phyloP scores from a whole-genome alignment of 2,797 vertebrate species.

The Acropternis orthonyx region DNA sequence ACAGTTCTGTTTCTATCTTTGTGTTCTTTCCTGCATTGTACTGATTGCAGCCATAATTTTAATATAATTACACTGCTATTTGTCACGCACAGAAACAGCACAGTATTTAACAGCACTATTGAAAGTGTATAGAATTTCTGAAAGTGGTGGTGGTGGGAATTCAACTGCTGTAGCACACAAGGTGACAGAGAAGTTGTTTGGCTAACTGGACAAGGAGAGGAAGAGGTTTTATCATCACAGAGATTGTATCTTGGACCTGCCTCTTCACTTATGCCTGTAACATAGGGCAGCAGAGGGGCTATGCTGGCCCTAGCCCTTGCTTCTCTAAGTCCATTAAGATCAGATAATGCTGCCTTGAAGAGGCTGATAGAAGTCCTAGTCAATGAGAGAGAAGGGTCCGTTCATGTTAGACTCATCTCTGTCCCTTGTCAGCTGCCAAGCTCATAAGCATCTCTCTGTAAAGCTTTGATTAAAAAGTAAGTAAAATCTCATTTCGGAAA shows the following conservation, averaged over 20 bases:
- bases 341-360: neutral
- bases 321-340: neutral
- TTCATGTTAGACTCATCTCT: neutral
- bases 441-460: neutral
- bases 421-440: neutral
- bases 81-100: accelerated
- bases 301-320: neutral
- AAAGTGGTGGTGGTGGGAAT: neutral
- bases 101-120: neutral
- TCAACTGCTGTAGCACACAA: neutral
- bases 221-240: neutral
- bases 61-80: neutral
- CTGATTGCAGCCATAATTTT: neutral
- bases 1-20: neutral
- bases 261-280: neutral
- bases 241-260: neutral
- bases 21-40: neutral
- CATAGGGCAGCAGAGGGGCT: neutral
- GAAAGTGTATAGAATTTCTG: neutral
- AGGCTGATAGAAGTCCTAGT: neutral
- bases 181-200: neutral
- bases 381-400: neutral
- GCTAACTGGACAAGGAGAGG: neutral
- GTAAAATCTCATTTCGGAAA: neutral
- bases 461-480: neutral